These are phyloP conservation scores for Actenoides lindsayi DNA, from an alignment of 2,113 vertebrate species.

Conservation along the genomic window DNA sequence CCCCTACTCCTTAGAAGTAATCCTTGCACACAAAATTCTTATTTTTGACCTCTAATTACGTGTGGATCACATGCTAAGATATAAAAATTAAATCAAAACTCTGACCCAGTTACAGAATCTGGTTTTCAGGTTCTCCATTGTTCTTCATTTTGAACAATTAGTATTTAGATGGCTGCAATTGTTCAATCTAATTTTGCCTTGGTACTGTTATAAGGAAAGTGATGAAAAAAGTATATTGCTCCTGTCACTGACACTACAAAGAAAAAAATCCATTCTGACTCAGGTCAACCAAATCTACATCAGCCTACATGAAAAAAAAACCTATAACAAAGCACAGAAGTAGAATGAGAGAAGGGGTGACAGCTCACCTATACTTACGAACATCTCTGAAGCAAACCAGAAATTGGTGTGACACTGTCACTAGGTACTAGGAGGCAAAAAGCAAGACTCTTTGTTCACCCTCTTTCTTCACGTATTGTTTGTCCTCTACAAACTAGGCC, in stretches of 20 bases:
- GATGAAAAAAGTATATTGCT: background rate
- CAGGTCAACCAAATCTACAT: background rate
- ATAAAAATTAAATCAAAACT: background rate
- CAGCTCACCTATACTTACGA: background rate
- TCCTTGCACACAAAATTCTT: background rate
- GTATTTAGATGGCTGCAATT: background rate
- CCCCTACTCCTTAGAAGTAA: background rate
- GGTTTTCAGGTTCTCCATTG: background rate
- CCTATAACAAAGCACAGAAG: accelerated
- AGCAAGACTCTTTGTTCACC: background rate
- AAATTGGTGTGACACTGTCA: background rate
- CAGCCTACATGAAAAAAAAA: background rate
- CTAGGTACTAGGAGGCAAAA: background rate
- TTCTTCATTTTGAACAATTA: background rate
- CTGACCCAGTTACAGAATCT: background rate
- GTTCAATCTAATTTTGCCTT: background rate
- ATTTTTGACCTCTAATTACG: background rate
- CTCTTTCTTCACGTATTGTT: background rate
- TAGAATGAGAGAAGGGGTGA: background rate
- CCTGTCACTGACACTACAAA: background rate
- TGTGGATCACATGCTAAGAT: background rate
- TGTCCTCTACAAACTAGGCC: background rate
- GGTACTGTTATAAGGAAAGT: background rate
- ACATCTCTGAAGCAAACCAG: background rate
- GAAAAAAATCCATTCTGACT: background rate